Evolutionary conservation across 1,140 invertebrate genomes (phyloP).

Genomic region (Xylocopa sonorina): DNA sequence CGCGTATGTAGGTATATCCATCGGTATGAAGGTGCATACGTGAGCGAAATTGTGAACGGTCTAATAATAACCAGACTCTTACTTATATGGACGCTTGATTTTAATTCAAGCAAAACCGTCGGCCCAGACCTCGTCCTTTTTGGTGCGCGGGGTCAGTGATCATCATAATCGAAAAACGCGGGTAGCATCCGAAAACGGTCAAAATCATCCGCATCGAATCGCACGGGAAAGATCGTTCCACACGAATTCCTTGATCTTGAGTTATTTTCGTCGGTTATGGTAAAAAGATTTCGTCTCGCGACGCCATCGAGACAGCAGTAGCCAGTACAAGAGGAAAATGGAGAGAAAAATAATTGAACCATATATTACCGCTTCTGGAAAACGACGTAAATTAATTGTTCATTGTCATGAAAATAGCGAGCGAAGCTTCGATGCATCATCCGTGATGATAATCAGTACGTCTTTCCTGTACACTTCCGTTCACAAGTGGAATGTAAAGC

Average conservation of each 20-base stretch:
- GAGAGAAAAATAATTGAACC: too few species aligned
- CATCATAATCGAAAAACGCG: slow-evolving; percentile 56
- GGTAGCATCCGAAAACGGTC: slow-evolving; percentile 29
- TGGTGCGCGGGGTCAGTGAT: slow-evolving; percentile 63
- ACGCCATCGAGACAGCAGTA: not conserved
- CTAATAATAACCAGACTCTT: slow-evolving; percentile 76
- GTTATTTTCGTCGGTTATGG: slow-evolving; percentile 37
- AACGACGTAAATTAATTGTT: too few species aligned
- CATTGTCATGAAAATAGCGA: too few species aligned
- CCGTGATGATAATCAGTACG: too few species aligned
- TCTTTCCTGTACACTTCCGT: too few species aligned
- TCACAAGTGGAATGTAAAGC: too few species aligned
- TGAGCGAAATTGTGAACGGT: slow-evolving; percentile 73
- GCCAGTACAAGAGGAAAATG: slow-evolving; percentile 6
- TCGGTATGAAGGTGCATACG: slow-evolving; percentile 67
- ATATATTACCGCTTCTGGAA: too few species aligned
- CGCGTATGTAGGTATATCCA: slow-evolving; percentile 33
- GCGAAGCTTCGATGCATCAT: too few species aligned
- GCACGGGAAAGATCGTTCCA: slow-evolving; percentile 16
- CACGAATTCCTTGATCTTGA: slow-evolving; percentile 19
- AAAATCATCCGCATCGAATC: slow-evolving; percentile 17
- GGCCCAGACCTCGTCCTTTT: slow-evolving; percentile 53
- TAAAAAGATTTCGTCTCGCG: not conserved
- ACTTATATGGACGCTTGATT: slow-evolving; percentile 67
- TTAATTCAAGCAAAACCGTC: slow-evolving; percentile 65